Conservation (phyloP, 2,797 vertebrate genomes). For the Huso huso region DNA sequence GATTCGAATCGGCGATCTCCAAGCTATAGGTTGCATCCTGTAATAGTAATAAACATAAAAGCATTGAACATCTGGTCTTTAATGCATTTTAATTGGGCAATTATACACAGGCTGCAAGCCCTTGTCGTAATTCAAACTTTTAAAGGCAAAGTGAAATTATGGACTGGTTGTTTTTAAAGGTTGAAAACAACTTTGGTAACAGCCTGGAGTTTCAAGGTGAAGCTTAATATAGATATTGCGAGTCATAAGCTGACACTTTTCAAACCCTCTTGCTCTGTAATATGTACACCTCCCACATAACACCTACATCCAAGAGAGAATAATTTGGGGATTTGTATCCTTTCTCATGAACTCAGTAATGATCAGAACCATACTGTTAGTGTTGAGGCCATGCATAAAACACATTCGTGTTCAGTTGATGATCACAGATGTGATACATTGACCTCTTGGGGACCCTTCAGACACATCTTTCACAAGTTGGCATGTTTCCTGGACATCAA, state of each 20-base stretch:
- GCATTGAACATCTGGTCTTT: no score
- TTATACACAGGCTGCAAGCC: no score
- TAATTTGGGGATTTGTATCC: neutral
- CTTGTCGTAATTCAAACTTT: no score
- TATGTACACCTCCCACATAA: slow-evolving; percentile 3
- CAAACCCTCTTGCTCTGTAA: neutral
- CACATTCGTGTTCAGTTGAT: neutral
- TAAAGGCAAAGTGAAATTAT: no score
- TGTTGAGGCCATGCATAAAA: neutral
- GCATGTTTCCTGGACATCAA: neutral
- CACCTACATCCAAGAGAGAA: neutral
- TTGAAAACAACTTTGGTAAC: no score
- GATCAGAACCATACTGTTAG: neutral
- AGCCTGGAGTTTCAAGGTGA: no score
- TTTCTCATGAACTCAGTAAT: neutral
- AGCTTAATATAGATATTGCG: neutral
- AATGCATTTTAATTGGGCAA: no score
- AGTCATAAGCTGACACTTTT: neutral
- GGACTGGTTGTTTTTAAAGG: no score
- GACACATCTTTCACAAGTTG: neutral
- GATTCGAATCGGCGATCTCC: no score
- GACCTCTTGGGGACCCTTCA: slow-evolving; percentile 2
- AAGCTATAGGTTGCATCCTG: no score
- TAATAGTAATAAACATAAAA: no score
- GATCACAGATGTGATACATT: neutral